These are phyloP conservation scores for Leptinotarsa texana DNA, from an alignment of 1,140 invertebrate genomes.

Conservation along the genomic window DNA sequence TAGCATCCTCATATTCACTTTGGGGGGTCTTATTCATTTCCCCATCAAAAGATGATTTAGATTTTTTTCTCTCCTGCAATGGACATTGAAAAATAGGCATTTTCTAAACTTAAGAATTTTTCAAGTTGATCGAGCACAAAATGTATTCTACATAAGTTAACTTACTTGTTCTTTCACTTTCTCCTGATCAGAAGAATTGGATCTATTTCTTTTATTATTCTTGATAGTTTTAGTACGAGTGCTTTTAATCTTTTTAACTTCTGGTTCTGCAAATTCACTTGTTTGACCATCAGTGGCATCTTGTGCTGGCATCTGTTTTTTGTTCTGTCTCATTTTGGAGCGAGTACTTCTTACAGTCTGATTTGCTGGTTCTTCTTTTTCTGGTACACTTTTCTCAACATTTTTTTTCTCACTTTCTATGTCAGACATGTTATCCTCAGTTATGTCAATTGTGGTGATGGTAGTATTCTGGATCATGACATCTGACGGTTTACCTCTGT, in stretches of 20 bases:
- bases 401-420: constrained; percentile 1
- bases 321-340: constrained; percentile 21
- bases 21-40: constrained; percentile 14
- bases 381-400: not conserved
- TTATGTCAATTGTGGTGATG: constrained; percentile 28
- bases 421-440: not conserved
- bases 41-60: constrained; percentile 21
- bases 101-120: too few relatives aligned
- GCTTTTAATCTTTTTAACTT: constrained; percentile 9
- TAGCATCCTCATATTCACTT: constrained; percentile 38
- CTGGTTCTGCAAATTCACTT: not conserved
- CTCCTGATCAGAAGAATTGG: constrained; percentile 16
- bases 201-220: constrained; percentile 2
- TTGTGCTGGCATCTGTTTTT: constrained; percentile 6
- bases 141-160: too few relatives aligned
- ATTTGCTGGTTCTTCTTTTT: not conserved
- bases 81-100: not conserved
- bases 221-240: constrained; percentile 14
- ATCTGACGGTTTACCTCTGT: constrained; percentile 29
- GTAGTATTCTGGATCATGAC: constrained; percentile 28
- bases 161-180: constrained; percentile 5
- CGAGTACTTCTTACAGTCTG: constrained; percentile 15
- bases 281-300: not conserved
- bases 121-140: too few relatives aligned
- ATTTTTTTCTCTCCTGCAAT: constrained; percentile 26